Percentiles rank a stretch among this genome's conserved stretches.
Conservation (phyloP, 1,140 invertebrate species). For the Neotoxoptera formosana region DNA sequence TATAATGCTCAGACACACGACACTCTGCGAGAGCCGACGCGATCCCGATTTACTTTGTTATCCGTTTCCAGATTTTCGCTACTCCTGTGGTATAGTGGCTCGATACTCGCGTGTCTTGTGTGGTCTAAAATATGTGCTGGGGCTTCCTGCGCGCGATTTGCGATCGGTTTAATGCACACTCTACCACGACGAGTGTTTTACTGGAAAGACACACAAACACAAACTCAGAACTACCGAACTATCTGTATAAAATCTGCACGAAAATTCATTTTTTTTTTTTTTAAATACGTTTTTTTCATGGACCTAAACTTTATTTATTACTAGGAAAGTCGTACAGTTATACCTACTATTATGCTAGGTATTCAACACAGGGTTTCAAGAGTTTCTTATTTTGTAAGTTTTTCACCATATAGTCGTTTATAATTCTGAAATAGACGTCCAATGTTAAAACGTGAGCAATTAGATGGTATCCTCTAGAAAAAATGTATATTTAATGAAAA, state of each 20-base stretch:
- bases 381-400: neutral
- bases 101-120: neutral
- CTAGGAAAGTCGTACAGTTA: neutral
- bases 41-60: conserved; percentile 28
- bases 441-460: neutral
- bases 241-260: neutral
- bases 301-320: neutral
- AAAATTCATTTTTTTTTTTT: too few species aligned
- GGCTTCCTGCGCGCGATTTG: neutral
- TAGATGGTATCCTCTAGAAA: neutral
- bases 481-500: neutral
- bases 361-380: neutral
- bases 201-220: neutral
- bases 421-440: neutral
- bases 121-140: neutral
- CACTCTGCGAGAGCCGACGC: neutral
- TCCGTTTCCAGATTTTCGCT: neutral
- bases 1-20: neutral
- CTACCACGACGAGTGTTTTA: neutral
- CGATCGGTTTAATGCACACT: neutral
- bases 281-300: too few species aligned
- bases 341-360: neutral
- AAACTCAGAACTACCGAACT: neutral
- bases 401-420: neutral
- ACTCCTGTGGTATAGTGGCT: neutral